Evolutionary conservation across 2,113 vertebrate genomes (phyloP), one percentile per base, ranked within the genome.

Genomic region (Cromileptes altivelis): DNA sequence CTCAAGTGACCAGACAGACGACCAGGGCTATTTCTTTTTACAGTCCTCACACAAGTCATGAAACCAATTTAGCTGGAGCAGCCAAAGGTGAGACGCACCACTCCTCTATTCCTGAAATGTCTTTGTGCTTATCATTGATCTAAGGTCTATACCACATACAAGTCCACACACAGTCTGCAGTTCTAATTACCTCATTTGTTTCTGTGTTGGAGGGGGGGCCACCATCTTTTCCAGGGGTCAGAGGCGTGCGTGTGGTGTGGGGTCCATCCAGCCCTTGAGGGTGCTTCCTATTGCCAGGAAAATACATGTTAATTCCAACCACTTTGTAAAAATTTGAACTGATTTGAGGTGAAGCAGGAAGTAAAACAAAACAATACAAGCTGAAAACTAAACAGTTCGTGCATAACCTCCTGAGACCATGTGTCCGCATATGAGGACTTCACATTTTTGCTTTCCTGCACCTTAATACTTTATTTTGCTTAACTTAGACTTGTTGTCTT

Each of bases 111-210:
- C n/a, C 23, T 23, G 15, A 21, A 11, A 19, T 23, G 19, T 42
- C 15, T 64, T 45, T 17, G 40, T 25, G 45, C 57, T 64, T 7
- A 33, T 58, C 49, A 64, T 18, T 72, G 33, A 55, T 60, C 47
- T 60, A 21, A 6, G 40, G 57, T 52, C 53, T 30, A 2, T 57
- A 19, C 0, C n/a, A 64, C 27, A 37, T 15, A 40, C 3, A 23
- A 14, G 19, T 64, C 21, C 6, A 33, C 3, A 4, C n/a, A 6
- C 12, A 5, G 17, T 13, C 6, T 55, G 23, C 14, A 45, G 52
- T 30, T 72, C 12, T 52, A 61, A 47, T 89, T 95, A 99, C 98
- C 97, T 99, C 97, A 61, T 95, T 97, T 91, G 94, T 96, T 62
- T 97, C 97, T 82, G 93, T 91, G 92, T 95, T 95, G 52, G 81